phyloP scores from a whole-genome alignment of 1,140 invertebrate species.

The Habropoda laboriosa region DNA sequence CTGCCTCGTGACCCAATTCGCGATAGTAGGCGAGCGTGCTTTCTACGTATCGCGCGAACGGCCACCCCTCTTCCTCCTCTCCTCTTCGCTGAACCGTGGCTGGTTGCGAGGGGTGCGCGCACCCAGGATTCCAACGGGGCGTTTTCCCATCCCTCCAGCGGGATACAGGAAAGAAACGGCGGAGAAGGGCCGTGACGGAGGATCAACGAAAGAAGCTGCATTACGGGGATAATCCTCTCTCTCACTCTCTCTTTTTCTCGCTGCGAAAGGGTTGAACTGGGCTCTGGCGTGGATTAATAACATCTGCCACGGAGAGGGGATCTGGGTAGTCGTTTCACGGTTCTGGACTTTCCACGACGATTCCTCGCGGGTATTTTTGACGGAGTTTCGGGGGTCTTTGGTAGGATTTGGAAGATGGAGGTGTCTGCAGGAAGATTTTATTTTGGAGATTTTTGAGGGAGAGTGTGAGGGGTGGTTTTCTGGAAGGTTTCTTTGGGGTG shows the following conservation, averaged over 20 bases:
- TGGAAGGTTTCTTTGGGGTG: too few relatives aligned
- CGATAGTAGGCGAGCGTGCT: slow-evolving; percentile 46
- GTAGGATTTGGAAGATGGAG: too few relatives aligned
- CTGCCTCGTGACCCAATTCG: slow-evolving; percentile 63
- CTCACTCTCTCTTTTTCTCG: too few relatives aligned
- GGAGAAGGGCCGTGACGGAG: not conserved
- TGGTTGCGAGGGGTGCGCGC: slow-evolving; percentile 36
- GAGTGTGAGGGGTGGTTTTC: too few relatives aligned
- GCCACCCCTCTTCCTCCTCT: not conserved
- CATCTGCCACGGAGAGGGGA: not conserved
- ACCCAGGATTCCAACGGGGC: slow-evolving; percentile 3
- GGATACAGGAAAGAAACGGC: not conserved
- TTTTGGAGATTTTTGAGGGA: too few relatives aligned
- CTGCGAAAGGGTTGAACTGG: slow-evolving; percentile 49
- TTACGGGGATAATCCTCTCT: slow-evolving; percentile 39
- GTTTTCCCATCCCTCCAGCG: slow-evolving; percentile 20
- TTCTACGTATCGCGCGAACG: slow-evolving; percentile 43
- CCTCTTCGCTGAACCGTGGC: not conserved
- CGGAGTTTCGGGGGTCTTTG: too few relatives aligned
- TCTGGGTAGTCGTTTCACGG: not conserved
- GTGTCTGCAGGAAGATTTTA: too few relatives aligned
- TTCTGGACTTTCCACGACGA: not conserved
- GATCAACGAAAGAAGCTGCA: slow-evolving; percentile 17
- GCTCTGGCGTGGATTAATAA: slow-evolving; percentile 53
- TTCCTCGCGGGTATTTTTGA: too few relatives aligned